Evolutionary conservation across 2,113 vertebrate species (phyloP), one percentile per base, ranked within the genome.

Genomic region (Dinomys branickii): DNA sequence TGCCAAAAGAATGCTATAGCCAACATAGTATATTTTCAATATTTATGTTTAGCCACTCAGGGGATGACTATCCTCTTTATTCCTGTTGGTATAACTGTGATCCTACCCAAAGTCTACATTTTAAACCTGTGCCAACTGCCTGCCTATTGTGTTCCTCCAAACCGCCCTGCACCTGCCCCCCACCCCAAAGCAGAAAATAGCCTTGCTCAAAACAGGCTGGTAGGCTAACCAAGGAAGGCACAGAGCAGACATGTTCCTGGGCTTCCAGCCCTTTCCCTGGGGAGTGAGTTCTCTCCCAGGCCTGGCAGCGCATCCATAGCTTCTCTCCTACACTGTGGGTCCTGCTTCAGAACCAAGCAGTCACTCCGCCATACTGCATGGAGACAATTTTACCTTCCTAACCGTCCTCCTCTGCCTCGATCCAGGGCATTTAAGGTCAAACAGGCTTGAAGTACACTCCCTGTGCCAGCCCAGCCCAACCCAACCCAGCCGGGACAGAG

Each of bases 391-490:
- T 82, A 88, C 88, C 82, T 86, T 93, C 80, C 38, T 33, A 81
- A 35, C n/a, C 44, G 58, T 82, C n/a, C 5, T 78, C 47, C n/a
- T 33, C n/a, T 56, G 71, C 77, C 47, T 85, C 77, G 35, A 35
- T 17, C 30, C 41, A 47, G 94, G 90, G 85, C 94, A 88, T 95
- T 95, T 95, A 94, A 97, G 96, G 95, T 95, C 96, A 96, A 93
- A 71, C 12, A 73, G 44, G 11, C 84, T 86, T 54, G 81, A 24
- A 30, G 85, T 30, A 75, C 80, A 93, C 52, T 52, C 83, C 87
- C 94, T 41, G 69, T 86, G 85, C 67, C 92, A 54, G 38, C 47
- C 56, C 50, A 78, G 19, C 77, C 67, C 35, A 20, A 3, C n/a
- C 47, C 71, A 65, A 33, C 73, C 94, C 93, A 38, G n/a, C 71